These are phyloP conservation scores for Pseudochirops corinnae DNA, from an alignment of 2,797 vertebrate genomes.

Conservation along the genomic window DNA sequence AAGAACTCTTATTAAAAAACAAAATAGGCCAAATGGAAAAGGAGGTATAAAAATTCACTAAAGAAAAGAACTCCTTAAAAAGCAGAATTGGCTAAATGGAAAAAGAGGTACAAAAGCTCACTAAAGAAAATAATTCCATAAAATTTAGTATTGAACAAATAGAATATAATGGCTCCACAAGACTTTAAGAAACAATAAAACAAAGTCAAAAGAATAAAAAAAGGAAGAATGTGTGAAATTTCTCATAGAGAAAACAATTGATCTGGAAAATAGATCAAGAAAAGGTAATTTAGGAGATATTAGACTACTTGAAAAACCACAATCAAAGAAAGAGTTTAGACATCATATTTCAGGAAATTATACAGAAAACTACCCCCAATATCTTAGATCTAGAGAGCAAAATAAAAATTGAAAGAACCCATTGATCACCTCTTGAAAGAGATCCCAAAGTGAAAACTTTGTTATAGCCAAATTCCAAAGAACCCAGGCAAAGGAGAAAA, in stretches of 20 bases:
- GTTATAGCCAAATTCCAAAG: not conserved
- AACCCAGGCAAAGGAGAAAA: not conserved
- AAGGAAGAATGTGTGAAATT: not conserved
- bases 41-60: not conserved
- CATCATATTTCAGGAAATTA: not conserved
- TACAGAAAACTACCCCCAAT: not conserved
- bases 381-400: not conserved
- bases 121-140: no score
- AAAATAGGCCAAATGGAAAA: not conserved
- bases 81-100: not conserved
- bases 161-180: not conserved
- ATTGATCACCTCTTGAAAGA: not conserved
- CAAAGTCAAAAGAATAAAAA: not conserved
- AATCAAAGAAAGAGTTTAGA: not conserved
- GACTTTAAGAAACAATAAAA: not conserved
- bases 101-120: not conserved
- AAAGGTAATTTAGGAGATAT: not conserved
- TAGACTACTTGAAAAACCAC: not conserved
- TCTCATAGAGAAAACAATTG: not conserved
- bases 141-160: not conserved
- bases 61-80: not conserved
- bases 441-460: not conserved
- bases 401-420: not conserved
- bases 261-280: not conserved
- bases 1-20: not conserved